Conservation (phyloP, 1,140 invertebrate species). For the Lasioglossum albipes region DNA sequence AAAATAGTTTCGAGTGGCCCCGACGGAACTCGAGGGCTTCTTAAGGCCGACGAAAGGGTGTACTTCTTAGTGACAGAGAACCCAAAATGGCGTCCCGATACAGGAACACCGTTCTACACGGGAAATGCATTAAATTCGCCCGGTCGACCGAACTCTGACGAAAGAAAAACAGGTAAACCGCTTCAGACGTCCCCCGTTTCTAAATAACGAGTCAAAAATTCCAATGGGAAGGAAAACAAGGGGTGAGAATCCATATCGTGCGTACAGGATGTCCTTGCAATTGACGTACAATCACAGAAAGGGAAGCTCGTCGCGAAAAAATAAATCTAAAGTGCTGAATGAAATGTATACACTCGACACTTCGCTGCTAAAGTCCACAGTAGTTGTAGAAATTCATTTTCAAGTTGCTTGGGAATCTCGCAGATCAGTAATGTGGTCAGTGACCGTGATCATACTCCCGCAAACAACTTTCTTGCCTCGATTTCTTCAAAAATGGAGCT, state of each 20-base stretch:
- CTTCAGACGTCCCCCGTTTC: not conserved
- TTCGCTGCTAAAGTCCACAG: no score
- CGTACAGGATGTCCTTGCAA: no score
- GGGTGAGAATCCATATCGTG: not conserved
- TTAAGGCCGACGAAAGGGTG: constrained; percentile 67
- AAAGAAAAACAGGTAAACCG: constrained; percentile 39
- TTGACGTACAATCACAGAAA: not conserved
- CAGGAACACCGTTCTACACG: constrained; percentile 63
- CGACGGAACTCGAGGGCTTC: constrained; percentile 65
- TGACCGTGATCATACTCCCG: no score
- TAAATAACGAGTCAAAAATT: constrained; percentile 1
- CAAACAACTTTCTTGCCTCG: no score
- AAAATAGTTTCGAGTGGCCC: constrained; percentile 68
- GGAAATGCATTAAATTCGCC: constrained; percentile 65
- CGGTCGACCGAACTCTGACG: constrained; percentile 34
- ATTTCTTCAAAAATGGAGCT: no score
- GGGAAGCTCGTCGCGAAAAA: not conserved
- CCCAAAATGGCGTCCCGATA: constrained; percentile 66
- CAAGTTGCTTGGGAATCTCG: no score
- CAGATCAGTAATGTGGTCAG: no score
- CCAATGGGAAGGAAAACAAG: not conserved
- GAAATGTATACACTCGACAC: no score
- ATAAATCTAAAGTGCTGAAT: not conserved
- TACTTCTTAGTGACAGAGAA: constrained; percentile 65
- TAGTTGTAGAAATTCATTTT: no score